Percentiles rank a stretch among this genome's conserved stretches.
Evolutionary conservation across 2,888 invertebrate species (phyloP).

Genomic region (Dione vanillae): DNA sequence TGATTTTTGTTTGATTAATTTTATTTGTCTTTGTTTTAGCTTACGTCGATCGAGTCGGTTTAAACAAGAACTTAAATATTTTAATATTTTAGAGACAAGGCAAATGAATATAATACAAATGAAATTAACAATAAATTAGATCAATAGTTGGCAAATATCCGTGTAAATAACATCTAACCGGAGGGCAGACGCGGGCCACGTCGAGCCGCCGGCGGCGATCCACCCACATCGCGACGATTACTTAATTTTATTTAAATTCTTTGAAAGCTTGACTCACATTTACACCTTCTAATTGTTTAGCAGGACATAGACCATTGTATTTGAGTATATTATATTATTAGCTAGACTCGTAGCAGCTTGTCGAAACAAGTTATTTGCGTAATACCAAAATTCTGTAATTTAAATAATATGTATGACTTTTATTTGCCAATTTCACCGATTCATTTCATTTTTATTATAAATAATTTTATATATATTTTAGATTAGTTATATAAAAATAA

Average conservation of each 20-base stretch:
- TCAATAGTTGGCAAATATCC: constrained; percentile 43
- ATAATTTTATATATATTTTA: no score
- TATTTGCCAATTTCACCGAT: background rate
- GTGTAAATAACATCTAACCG: constrained; percentile 41
- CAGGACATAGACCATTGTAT: background rate
- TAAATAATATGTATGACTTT: background rate
- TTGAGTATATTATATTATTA: background rate
- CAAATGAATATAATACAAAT: constrained; percentile 15
- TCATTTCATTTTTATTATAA: no score
- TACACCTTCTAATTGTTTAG: constrained; percentile 24
- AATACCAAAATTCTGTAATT: no score
- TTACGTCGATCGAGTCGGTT: background rate
- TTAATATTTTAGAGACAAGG: background rate
- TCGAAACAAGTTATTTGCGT: no score
- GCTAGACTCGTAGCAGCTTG: no score
- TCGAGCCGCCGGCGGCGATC: constrained; percentile 43
- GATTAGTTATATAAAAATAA: no score
- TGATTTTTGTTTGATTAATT: background rate
- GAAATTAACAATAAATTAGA: constrained; percentile 32
- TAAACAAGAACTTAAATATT: background rate
- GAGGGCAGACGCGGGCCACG: constrained; percentile 38
- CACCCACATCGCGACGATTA: constrained; percentile 39
- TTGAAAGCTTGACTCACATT: constrained; percentile 30
- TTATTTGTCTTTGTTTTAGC: background rate
- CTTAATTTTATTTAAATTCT: constrained; percentile 35